phyloP scores from a whole-genome alignment of 1,140 invertebrate species.

The honey bee (Apis mellifera) region DNA sequence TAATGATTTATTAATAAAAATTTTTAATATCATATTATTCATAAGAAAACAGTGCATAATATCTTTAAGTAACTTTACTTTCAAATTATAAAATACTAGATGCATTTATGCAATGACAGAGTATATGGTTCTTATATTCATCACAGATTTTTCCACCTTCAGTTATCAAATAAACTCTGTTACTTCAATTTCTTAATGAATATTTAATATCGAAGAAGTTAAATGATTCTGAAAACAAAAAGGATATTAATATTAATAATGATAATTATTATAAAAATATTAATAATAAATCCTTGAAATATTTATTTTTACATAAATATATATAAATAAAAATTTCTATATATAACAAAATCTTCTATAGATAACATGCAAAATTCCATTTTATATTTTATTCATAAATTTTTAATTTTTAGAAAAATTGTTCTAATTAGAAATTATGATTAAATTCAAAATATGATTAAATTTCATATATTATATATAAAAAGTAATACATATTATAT shows the following conservation, averaged over 20 bases:
- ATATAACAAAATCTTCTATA: no score
- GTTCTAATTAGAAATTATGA: background rate
- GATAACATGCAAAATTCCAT: background rate
- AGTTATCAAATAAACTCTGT: constrained; percentile 28
- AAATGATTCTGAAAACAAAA: constrained; percentile 62
- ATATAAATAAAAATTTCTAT: background rate
- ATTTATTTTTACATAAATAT: background rate
- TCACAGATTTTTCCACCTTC: constrained; percentile 37
- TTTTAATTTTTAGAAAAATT: background rate
- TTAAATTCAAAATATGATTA: background rate
- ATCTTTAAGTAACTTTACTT: constrained; percentile 25
- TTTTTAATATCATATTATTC: constrained; percentile 33
- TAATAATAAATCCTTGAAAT: background rate
- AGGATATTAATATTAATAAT: constrained; percentile 14
- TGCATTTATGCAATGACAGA: constrained; percentile 49
- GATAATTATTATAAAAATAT: background rate
- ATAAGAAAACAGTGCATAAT: constrained; percentile 35
- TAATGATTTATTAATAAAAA: constrained; percentile 38
- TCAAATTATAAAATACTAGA: constrained; percentile 55
- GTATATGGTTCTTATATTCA: constrained; percentile 39
- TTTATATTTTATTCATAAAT: background rate
- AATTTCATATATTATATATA: background rate
- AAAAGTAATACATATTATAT: background rate
- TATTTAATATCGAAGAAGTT: constrained; percentile 51
- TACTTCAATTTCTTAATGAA: constrained; percentile 42